Conservation (phyloP, 2,888 invertebrate species). For the Chrysolina americana region DNA sequence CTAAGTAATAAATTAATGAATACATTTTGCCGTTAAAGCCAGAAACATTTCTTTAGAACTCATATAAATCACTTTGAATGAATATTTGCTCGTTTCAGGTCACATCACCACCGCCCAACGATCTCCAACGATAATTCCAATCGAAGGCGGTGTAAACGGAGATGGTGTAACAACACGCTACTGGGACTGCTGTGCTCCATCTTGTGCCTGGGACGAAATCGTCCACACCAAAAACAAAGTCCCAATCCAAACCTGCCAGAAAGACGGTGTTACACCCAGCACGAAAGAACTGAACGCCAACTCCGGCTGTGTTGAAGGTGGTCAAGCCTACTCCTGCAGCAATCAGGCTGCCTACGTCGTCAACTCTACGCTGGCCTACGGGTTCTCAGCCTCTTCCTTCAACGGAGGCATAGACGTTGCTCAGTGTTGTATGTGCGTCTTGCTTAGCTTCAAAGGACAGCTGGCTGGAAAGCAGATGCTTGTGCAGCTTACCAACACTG, state of each 20-base stretch:
- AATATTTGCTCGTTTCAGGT: background rate
- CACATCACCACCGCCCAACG: background rate
- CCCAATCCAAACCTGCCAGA: conserved; percentile 34
- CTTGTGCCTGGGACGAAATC: conserved; percentile 34
- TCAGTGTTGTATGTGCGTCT: conserved; percentile 48
- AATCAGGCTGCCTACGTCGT: conserved; percentile 34
- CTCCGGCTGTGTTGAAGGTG: conserved; percentile 32
- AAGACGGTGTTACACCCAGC: conserved; percentile 29
- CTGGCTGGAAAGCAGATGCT: conserved; percentile 39
- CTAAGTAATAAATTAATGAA: no score
- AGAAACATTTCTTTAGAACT: no score
- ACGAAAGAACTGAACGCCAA: conserved; percentile 20
- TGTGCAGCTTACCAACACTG: conserved; percentile 39
- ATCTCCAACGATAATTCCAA: conserved; percentile 29
- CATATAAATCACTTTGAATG: no score
- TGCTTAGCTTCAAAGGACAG: conserved; percentile 46
- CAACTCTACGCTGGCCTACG: conserved; percentile 32
- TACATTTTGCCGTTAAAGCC: no score
- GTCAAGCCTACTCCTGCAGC: conserved; percentile 33
- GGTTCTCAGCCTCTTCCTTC: conserved; percentile 41
- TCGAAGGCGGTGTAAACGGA: conserved; percentile 47
- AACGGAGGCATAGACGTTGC: conserved; percentile 36
- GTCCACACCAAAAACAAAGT: conserved; percentile 22
- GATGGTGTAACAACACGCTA: conserved; percentile 48
- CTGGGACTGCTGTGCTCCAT: conserved; percentile 54